phyloP scores from a whole-genome alignment of 2,888 invertebrate genomes.

The Oxystoma pomonae region DNA sequence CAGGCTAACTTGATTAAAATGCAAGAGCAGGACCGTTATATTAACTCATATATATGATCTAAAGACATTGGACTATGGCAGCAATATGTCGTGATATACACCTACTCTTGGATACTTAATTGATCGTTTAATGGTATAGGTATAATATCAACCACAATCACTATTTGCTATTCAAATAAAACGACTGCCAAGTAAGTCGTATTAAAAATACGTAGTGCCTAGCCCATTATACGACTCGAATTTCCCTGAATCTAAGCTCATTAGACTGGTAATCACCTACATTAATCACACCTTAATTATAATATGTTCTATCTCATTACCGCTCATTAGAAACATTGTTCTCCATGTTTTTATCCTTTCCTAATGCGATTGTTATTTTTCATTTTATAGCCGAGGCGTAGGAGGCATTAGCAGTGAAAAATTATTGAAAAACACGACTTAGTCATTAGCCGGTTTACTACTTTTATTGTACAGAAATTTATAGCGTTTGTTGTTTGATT shows the following conservation, averaged over 20 bases:
- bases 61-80: too few relatives aligned
- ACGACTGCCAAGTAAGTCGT: neutral
- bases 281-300: conserved; percentile 28
- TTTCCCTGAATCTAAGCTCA: conserved; percentile 22
- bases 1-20: too few relatives aligned
- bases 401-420: neutral
- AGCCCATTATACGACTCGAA: conserved; percentile 5
- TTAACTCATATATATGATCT: too few relatives aligned
- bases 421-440: neutral
- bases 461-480: neutral
- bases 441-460: neutral
- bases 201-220: neutral
- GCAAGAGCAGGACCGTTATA: too few relatives aligned
- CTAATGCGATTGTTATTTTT: conserved; percentile 4
- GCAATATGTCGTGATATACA: neutral
- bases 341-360: conserved; percentile 11
- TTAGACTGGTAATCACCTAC: conserved; percentile 20
- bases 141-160: neutral
- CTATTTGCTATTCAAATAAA: neutral
- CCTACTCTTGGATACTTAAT: neutral
- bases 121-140: neutral
- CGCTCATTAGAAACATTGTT: conserved; percentile 19
- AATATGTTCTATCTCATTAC: conserved; percentile 26
- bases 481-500: neutral
- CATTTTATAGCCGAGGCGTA: neutral